A percentile compares a stretch with the other conserved stretches of the same genome.
Evolutionary conservation across 2,888 invertebrate species (phyloP).

Genomic region (Stenotaenia linearis): DNA sequence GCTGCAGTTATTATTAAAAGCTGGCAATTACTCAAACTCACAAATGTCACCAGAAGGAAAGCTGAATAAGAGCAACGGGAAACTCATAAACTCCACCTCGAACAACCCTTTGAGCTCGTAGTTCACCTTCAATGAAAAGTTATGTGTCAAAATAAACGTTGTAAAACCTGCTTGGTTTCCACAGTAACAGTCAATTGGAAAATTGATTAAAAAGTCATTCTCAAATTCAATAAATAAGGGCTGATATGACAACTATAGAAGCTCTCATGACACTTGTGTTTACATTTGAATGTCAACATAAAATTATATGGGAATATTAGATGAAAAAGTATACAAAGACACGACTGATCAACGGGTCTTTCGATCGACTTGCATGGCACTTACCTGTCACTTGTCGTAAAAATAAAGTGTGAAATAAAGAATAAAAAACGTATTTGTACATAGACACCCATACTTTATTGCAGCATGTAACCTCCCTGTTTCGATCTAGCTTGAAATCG

Average conservation of each 20-base stretch:
- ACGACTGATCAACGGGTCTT: background rate
- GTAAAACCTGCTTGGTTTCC: background rate
- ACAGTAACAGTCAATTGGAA: slow-evolving; percentile 1
- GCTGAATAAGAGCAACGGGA: background rate
- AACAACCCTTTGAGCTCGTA: background rate
- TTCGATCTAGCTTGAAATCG: background rate
- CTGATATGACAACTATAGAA: background rate
- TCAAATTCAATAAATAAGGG: background rate
- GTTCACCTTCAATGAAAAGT: background rate
- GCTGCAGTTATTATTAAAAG: background rate
- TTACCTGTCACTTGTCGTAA: background rate
- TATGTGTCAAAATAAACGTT: background rate
- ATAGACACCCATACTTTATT: background rate
- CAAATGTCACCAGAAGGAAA: background rate
- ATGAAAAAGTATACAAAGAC: background rate
- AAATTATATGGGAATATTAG: slow-evolving; percentile 1
- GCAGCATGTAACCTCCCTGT: background rate
- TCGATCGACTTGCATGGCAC: background rate
- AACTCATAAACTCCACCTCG: background rate
- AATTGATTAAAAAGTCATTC: background rate
- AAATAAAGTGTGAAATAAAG: slow-evolving; percentile 1
- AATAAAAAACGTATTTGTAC: background rate
- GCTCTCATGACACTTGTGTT: background rate
- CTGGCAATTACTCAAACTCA: background rate
- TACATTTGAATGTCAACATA: slow-evolving; percentile 1